These are phyloP conservation scores for Dascyllus trimaculatus DNA, from an alignment of 2,113 vertebrate species.

Conservation along the genomic window DNA sequence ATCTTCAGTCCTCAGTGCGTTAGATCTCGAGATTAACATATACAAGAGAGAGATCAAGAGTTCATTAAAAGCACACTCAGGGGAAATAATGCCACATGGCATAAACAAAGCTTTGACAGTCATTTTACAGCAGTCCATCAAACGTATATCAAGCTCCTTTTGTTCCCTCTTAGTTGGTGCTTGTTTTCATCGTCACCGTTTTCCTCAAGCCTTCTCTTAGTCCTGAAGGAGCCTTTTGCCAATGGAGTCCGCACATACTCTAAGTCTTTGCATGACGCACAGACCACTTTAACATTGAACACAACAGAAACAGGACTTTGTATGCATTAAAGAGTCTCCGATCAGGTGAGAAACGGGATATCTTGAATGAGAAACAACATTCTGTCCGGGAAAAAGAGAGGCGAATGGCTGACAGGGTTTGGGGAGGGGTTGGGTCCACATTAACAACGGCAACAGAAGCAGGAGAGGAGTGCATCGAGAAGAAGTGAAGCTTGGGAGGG, in stretches of 20 bases:
- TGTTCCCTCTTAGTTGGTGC: slow-evolving; percentile 5
- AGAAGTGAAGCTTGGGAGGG: slow-evolving; percentile 23
- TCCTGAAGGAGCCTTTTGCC: slow-evolving; percentile 26
- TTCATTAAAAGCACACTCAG: slow-evolving; percentile 55
- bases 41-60: slow-evolving; percentile 54
- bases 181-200: slow-evolving; percentile 20
- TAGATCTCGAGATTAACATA: slow-evolving; percentile 44
- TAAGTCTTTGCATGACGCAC: slow-evolving; percentile 44
- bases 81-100: slow-evolving; percentile 47
- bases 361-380: slow-evolving; percentile 5
- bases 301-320: slow-evolving; percentile 47
- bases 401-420: not conserved
- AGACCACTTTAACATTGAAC: slow-evolving; percentile 49
- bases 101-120: slow-evolving; percentile 42
- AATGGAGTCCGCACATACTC: slow-evolving; percentile 15
- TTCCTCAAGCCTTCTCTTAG: slow-evolving; percentile 12
- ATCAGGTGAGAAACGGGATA: not conserved
- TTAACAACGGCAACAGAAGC: slow-evolving; percentile 33
- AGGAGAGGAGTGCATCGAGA: slow-evolving; percentile 3
- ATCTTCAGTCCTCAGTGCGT: slow-evolving; percentile 38
- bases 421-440: slow-evolving; percentile 30
- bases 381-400: slow-evolving; percentile 21
- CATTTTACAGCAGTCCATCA: slow-evolving; percentile 61
- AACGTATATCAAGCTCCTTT: slow-evolving; percentile 35
- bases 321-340: slow-evolving; percentile 23